These are phyloP conservation scores for Rallus crepitans DNA, from an alignment of 2,797 vertebrate genomes.

Conservation along the genomic window DNA sequence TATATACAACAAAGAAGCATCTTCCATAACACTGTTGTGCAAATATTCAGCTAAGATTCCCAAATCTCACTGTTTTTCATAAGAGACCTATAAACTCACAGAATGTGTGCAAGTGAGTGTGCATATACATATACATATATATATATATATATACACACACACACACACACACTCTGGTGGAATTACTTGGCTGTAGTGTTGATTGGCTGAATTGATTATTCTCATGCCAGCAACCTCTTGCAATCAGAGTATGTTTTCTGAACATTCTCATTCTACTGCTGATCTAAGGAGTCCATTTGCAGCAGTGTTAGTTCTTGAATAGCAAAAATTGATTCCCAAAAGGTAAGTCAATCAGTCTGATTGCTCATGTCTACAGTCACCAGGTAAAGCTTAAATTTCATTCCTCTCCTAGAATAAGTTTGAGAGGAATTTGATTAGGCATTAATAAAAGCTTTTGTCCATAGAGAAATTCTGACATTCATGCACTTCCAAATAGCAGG, in stretches of 20 bases:
- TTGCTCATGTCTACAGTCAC: neutral
- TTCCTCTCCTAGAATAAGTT: neutral
- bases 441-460: neutral
- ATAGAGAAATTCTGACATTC: neutral
- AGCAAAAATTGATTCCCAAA: neutral
- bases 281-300: neutral
- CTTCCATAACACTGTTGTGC: neutral
- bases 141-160: too few species aligned
- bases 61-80: neutral
- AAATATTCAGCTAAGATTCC: neutral
- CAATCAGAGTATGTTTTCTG: neutral
- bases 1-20: neutral
- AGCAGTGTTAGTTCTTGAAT: neutral
- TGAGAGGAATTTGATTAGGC: neutral
- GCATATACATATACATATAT: too few species aligned
- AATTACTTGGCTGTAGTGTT: neutral
- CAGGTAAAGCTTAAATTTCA: neutral
- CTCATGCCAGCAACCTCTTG: neutral
- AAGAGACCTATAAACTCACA: neutral
- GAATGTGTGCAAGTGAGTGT: rapidly evolving
- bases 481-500: neutral
- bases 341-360: neutral
- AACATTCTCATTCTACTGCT: neutral
- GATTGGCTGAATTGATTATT: neutral
- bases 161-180: neutral